Conservation (phyloP, 2,888 invertebrate genomes). For the Zaprionus bogoriensis region DNA sequence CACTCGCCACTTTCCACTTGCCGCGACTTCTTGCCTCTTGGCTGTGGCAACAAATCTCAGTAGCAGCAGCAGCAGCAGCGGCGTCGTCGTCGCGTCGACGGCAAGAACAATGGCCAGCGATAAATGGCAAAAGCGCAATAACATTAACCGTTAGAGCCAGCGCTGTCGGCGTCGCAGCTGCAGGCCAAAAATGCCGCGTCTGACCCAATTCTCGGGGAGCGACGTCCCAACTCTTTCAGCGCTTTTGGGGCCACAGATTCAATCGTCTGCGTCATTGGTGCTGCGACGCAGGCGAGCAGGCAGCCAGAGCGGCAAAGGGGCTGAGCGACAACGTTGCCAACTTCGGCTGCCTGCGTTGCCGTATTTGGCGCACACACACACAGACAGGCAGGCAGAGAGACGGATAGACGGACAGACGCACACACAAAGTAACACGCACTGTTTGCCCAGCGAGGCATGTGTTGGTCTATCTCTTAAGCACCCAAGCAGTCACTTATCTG, state of each 20-base stretch:
- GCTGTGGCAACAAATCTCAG: slow-evolving; percentile 22
- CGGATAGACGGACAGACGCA: background rate
- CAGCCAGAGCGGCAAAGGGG: background rate
- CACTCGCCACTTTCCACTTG: slow-evolving; percentile 1
- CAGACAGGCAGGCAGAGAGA: slow-evolving; percentile 12
- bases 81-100: slow-evolving; percentile 17
- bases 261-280: slow-evolving; percentile 64
- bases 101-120: slow-evolving; percentile 46
- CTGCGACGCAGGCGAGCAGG: background rate
- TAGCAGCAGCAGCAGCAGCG: slow-evolving; percentile 14
- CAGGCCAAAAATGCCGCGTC: slow-evolving; percentile 67
- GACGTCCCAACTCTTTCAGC: slow-evolving; percentile 56
- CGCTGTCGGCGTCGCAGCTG: slow-evolving; percentile 39
- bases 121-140: slow-evolving; percentile 71
- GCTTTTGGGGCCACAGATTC: slow-evolving; percentile 52
- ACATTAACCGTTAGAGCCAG: slow-evolving; percentile 75
- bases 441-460: slow-evolving; percentile 42
- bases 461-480: slow-evolving; percentile 67
- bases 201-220: slow-evolving; percentile 62
- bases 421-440: slow-evolving; percentile 35
- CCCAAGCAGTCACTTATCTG: slow-evolving; percentile 65
- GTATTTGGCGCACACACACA: slow-evolving; percentile 53
- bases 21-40: slow-evolving; percentile 8
- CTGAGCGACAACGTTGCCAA: slow-evolving; percentile 42
- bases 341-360: slow-evolving; percentile 45